Evolutionary conservation across 2,888 invertebrate genomes (phyloP).

Genomic region (Volucella bombylans): DNA sequence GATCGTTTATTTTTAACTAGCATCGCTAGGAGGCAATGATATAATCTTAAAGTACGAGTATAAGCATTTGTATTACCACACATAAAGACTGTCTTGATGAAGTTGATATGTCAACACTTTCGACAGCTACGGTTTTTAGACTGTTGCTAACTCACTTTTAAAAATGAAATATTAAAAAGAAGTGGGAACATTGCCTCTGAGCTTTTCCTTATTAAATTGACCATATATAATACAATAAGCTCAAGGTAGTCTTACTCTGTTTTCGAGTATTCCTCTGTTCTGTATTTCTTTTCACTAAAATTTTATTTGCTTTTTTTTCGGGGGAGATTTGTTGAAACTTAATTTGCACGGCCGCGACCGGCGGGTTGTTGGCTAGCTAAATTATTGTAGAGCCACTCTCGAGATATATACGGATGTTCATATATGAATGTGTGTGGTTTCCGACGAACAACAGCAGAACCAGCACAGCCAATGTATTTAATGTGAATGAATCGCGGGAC

Average conservation of each 20-base stretch:
- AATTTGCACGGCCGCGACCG: slow-evolving; percentile 38
- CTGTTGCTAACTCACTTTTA: no score
- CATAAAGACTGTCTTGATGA: no score
- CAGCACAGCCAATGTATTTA: slow-evolving; percentile 22
- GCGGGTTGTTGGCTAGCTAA: slow-evolving; percentile 51
- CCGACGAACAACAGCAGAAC: slow-evolving; percentile 30
- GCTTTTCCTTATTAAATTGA: no score
- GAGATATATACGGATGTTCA: neutral
- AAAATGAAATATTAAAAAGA: no score
- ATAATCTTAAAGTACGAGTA: no score
- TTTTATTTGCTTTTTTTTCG: slow-evolving; percentile 19
- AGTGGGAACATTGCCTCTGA: no score
- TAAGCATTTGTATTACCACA: no score
- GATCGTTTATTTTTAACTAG: no score
- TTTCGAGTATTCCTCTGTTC: slow-evolving; percentile 36
- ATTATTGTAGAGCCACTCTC: slow-evolving; percentile 39
- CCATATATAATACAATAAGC: no score
- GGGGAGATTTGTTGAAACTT: slow-evolving; percentile 36
- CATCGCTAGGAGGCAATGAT: no score
- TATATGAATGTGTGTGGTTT: slow-evolving; percentile 34
- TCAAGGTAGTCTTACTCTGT: neutral
- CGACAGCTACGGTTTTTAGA: no score
- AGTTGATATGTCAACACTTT: no score
- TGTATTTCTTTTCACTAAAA: slow-evolving; percentile 36
- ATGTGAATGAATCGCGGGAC: slow-evolving; percentile 71